A percentile compares a stretch with the other conserved stretches of the same genome.
phyloP scores from a whole-genome alignment of 2,888 invertebrate species.

The Parnassius apollo region DNA sequence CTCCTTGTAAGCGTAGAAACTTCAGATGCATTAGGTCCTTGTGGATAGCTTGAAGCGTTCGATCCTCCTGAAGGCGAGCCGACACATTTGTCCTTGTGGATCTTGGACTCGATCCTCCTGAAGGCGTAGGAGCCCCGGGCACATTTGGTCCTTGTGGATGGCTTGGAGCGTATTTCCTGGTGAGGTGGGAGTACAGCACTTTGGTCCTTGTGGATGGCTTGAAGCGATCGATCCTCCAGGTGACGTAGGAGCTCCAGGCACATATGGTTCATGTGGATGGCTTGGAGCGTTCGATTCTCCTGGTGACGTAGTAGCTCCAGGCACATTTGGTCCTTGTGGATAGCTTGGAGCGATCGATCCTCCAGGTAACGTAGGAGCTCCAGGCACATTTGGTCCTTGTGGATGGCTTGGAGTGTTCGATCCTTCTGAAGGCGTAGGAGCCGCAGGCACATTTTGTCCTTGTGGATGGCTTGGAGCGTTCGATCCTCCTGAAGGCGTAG shows the following conservation, averaged over 20 bases:
- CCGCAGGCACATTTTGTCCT: too few species aligned
- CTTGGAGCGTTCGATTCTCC: background rate
- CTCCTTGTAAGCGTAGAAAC: background rate
- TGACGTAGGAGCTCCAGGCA: background rate
- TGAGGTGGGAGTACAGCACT: background rate
- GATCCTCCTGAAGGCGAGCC: background rate
- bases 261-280: background rate
- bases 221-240: background rate
- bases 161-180: too few species aligned
- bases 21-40: background rate
- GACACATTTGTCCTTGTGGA: too few species aligned
- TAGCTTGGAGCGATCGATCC: too few species aligned
- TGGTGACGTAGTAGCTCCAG: background rate
- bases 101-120: background rate
- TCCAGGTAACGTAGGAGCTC: background rate
- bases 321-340: too few species aligned
- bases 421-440: background rate
- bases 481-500: background rate
- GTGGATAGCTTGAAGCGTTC: background rate
- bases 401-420: background rate
- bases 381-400: slow-evolving; percentile 2
- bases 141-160: background rate
- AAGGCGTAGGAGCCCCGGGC: background rate
- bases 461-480: too few species aligned
- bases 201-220: too few species aligned